Conservation (phyloP, 2,797 vertebrate genomes). For the Falco biarmicus region DNA sequence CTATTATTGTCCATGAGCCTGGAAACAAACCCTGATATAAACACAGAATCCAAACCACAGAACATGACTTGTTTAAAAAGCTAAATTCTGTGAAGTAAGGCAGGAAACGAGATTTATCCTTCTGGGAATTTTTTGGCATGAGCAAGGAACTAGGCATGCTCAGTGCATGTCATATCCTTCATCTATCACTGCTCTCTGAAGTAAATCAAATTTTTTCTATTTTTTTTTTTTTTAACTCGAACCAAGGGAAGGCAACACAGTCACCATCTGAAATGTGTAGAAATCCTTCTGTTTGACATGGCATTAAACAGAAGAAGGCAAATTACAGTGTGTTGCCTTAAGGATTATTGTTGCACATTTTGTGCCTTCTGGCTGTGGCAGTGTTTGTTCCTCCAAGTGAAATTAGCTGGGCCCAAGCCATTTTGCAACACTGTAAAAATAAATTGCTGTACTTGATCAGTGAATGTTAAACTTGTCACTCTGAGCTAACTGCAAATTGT, state of each 20-base stretch:
- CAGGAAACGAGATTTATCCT: slow-evolving; percentile 90
- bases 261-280: slow-evolving; percentile 77
- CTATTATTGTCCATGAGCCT: slow-evolving; percentile 76
- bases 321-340: slow-evolving; percentile 69
- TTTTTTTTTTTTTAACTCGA: slow-evolving; percentile 71
- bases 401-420: slow-evolving; percentile 70
- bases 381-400: slow-evolving; percentile 66
- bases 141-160: slow-evolving; percentile 86
- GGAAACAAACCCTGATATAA: slow-evolving; percentile 79
- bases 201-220: slow-evolving; percentile 77
- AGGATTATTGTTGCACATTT: slow-evolving; percentile 75
- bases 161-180: slow-evolving; percentile 87
- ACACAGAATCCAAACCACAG: slow-evolving; percentile 83
- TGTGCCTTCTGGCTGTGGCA: slow-evolving; percentile 76
- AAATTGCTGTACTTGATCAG: slow-evolving; percentile 74
- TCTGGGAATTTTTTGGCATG: slow-evolving; percentile 85
- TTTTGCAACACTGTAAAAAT: slow-evolving; percentile 76
- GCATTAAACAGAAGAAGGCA: slow-evolving; percentile 75
- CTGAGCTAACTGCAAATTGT: slow-evolving; percentile 65
- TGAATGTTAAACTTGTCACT: slow-evolving; percentile 74
- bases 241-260: slow-evolving; percentile 77
- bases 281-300: slow-evolving; percentile 82
- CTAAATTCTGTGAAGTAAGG: slow-evolving; percentile 87
- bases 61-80: slow-evolving; percentile 87
- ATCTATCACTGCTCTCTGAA: slow-evolving; percentile 85